phyloP scores from a whole-genome alignment of 2,797 vertebrate genomes.

The Arrhamphus sclerolepis region DNA sequence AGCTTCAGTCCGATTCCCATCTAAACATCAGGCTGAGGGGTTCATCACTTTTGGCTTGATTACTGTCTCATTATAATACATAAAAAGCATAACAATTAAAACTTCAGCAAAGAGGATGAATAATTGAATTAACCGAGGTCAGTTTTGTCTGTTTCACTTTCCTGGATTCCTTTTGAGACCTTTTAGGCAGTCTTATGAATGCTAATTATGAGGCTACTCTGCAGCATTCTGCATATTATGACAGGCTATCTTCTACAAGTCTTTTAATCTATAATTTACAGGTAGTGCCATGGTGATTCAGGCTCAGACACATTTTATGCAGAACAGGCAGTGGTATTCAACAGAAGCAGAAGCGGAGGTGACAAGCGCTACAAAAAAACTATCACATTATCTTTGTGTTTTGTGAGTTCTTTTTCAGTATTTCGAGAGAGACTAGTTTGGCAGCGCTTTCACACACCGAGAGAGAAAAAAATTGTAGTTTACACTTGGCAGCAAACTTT shows the following conservation, averaged over 20 bases:
- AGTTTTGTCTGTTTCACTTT: no score
- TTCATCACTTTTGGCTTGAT: background rate
- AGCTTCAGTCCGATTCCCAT: no score
- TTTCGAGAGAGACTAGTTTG: slow-evolving; percentile 5
- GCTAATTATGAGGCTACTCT: slow-evolving; percentile 20
- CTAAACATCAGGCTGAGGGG: no score
- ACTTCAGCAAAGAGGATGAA: background rate
- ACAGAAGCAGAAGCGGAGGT: slow-evolving; percentile 18
- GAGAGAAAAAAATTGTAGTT: slow-evolving; percentile 14
- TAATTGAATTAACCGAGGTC: no score
- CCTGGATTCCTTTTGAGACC: no score
- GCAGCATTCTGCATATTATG: slow-evolving; percentile 39
- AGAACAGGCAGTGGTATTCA: slow-evolving; percentile 27
- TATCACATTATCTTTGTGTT: no score
- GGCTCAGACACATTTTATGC: slow-evolving; percentile 39
- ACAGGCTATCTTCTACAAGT: slow-evolving; percentile 22
- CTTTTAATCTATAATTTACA: slow-evolving; percentile 56
- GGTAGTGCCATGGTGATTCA: slow-evolving; percentile 18
- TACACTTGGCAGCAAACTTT: slow-evolving; percentile 17
- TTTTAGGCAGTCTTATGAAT: slow-evolving; percentile 26
- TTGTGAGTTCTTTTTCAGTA: background rate
- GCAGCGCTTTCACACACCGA: no score
- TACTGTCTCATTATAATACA: background rate
- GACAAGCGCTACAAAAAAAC: slow-evolving; percentile 5
- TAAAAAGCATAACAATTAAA: slow-evolving; percentile 1